Percentiles rank a stretch among this genome's conserved stretches.
Evolutionary conservation across 2,113 vertebrate genomes (phyloP).

Genomic region (Lampris incognitus): DNA sequence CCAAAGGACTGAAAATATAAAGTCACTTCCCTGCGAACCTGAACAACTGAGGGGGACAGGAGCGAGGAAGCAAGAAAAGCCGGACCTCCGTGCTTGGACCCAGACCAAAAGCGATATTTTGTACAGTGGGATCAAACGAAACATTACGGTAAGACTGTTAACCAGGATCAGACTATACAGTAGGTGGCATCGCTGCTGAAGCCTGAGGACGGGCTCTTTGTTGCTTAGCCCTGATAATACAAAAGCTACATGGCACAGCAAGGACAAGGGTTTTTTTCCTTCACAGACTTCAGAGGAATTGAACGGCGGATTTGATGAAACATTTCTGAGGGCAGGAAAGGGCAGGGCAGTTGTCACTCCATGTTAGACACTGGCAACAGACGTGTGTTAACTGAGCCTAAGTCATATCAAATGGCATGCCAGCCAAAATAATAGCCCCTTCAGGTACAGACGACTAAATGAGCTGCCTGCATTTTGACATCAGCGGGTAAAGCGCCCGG

Average conservation of each 20-base stretch:
- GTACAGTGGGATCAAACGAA: conserved; percentile 33
- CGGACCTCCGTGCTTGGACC: conserved; percentile 44
- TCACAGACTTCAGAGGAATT: neutral
- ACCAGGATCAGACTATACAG: conserved; percentile 1
- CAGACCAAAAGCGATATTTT: conserved; percentile 23
- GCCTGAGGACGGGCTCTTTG: neutral
- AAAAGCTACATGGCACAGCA: conserved; percentile 26
- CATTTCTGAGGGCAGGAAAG: conserved; percentile 6
- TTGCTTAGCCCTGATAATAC: neutral
- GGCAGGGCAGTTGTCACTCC: conserved; percentile 62
- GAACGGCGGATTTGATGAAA: conserved; percentile 21
- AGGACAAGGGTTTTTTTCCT: conserved; percentile 3
- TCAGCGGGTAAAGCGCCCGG: conserved; percentile 26
- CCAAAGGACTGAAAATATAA: conserved; percentile 39
- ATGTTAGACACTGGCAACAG: conserved; percentile 48
- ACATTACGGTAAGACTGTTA: conserved; percentile 61
- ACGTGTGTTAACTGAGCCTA: conserved; percentile 53
- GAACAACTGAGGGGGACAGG: conserved; percentile 27
- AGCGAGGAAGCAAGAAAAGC: conserved; percentile 30
- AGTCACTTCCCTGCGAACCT: conserved; percentile 29
- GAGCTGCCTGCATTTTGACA: conserved; percentile 49
- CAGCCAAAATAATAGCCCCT: conserved; percentile 41
- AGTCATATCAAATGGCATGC: conserved; percentile 29
- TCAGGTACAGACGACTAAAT: conserved; percentile 40
- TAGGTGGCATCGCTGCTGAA: neutral